Conservation (phyloP, 2,113 vertebrate genomes). For the Hipposideros armiger region DNA sequence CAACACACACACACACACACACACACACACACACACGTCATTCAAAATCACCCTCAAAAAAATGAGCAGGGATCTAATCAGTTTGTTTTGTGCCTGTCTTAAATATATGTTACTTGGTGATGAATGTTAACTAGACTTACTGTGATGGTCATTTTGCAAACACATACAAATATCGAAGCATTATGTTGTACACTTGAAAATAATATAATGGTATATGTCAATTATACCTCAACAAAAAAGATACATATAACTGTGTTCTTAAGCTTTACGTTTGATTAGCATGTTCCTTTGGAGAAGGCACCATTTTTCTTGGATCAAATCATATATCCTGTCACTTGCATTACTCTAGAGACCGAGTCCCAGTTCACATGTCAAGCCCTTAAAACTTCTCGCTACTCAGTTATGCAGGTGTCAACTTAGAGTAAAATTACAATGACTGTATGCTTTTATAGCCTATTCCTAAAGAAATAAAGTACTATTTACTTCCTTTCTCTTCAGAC, state of each 20-base stretch:
- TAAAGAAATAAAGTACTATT: not conserved
- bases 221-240: not conserved
- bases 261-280: not conserved
- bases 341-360: not conserved
- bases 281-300: not conserved
- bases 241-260: not conserved
- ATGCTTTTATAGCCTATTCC: not conserved
- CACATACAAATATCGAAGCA: not conserved
- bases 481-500: not conserved
- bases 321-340: not conserved
- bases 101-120: not conserved
- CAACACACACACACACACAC: not conserved
- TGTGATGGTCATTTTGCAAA: not conserved
- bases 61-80: not conserved
- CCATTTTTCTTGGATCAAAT: not conserved
- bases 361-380: not conserved
- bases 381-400: not conserved
- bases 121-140: not conserved
- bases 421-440: not conserved
- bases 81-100: not conserved
- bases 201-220: not conserved
- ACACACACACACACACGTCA: not conserved
- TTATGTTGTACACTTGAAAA: not conserved
- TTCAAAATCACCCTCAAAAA: not conserved
- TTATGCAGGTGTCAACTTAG: not conserved